Conservation (phyloP, 2,113 vertebrate genomes). For the Limanda limanda region DNA sequence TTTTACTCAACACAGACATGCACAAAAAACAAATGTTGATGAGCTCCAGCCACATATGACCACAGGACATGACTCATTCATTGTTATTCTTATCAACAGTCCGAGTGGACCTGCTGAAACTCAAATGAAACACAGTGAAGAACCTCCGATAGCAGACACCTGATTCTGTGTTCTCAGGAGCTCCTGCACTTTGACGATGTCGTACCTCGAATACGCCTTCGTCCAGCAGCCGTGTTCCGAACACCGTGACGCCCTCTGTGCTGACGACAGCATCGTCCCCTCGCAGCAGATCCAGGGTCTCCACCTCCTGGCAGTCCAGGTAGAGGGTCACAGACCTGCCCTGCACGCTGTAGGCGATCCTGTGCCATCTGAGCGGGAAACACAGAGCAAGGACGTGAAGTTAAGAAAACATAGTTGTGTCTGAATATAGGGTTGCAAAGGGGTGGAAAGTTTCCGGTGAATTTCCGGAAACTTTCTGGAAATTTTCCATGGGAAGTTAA, state of each 20-base stretch:
- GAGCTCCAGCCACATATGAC: too few relatives aligned
- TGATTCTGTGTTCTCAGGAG: neutral
- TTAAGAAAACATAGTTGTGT: neutral
- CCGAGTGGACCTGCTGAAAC: neutral
- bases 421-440: too few relatives aligned
- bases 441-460: too few relatives aligned
- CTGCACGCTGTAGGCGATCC: slow-evolving; percentile 87
- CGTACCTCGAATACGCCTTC: slow-evolving; percentile 90
- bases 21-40: too few relatives aligned
- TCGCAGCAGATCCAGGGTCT: slow-evolving; percentile 79
- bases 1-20: too few relatives aligned
- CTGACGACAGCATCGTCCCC: slow-evolving; percentile 81
- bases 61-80: too few relatives aligned
- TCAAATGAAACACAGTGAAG: neutral
- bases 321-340: slow-evolving; percentile 83
- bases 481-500: too few relatives aligned
- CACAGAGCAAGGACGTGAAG: neutral
- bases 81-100: too few relatives aligned
- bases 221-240: slow-evolving; percentile 86
- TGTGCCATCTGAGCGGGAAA: slow-evolving; percentile 88
- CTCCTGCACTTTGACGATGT: neutral
- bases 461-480: too few relatives aligned
- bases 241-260: slow-evolving; percentile 85
- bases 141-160: neutral
- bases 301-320: slow-evolving; percentile 85